Evolutionary conservation across 2,113 vertebrate genomes (phyloP), one percentile per base, ranked within the genome.

Genomic region (Taurulus bubalis): DNA sequence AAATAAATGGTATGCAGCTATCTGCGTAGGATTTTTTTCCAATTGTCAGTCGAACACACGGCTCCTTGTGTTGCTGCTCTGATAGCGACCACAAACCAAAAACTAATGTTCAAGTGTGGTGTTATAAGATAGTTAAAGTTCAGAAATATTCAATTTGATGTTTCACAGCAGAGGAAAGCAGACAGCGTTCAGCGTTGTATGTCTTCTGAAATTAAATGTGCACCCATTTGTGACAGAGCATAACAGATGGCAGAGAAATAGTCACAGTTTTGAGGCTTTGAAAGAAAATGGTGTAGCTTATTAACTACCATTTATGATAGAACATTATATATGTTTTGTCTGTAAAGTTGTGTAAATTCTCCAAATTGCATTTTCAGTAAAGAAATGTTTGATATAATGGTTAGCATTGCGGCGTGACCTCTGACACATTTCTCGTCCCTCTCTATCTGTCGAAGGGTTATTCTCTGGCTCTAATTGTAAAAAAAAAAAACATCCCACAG

Each of bases 361-460:
- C 6, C 4, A n/a, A 78, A 12, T 30, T 63, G 64, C 34, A 36
- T 53, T 53, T 75, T 2, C 6, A 14, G 55, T 16, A 30, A 26
- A 66, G 14, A 63, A 78, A n/a, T 8, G 18, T 53, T 34, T 11
- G 11, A 20, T n/a, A n/a, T n/a, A n/a, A n/a, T 22, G 2, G 22
- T 28, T 22, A 3, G 8, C 2, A 38, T 6, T 55, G 24, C 5
- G 2, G 18, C 18, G 11, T 72, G 78, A 93, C 71, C 86, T 85
- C 36, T 87, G 68, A 77, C 74, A 72, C 71, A 74, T 30, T 79
- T 88, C 16, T 68, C 26, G 20, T 30, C 14, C 4, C 11, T 87
- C 14, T 88, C 45, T 49, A 6, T 74, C 34, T 69, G 3, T 62
- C 38, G 55, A 3, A 10, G 28, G 68, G 72, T 67, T 8, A 68